These are phyloP conservation scores for Cyphomyrus plagiostoma DNA, from an alignment of 2,113 vertebrate genomes.

Conservation along the genomic window DNA sequence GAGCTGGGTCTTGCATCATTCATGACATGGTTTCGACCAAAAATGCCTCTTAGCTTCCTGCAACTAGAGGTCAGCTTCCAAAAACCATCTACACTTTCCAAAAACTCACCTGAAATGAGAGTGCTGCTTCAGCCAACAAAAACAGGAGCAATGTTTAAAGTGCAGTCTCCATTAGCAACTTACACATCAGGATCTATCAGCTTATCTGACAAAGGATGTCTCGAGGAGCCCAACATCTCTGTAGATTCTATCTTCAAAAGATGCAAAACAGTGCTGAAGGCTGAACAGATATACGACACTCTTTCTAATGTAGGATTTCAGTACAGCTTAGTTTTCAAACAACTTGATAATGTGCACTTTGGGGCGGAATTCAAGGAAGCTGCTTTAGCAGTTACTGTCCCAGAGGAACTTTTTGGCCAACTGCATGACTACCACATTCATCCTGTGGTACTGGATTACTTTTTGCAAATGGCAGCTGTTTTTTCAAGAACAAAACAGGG, in stretches of 20 bases:
- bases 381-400: slow-evolving; percentile 60
- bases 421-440: slow-evolving; percentile 70
- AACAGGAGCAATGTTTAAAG: slow-evolving; percentile 52
- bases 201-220: slow-evolving; percentile 20
- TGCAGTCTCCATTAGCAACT: slow-evolving; percentile 39
- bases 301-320: slow-evolving; percentile 68
- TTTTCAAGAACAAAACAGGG: slow-evolving; percentile 41
- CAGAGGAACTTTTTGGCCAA: slow-evolving; percentile 46
- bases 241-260: slow-evolving; percentile 55
- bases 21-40: slow-evolving; percentile 55
- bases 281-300: slow-evolving; percentile 57
- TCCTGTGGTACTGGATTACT: slow-evolving; percentile 71
- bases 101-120: slow-evolving; percentile 52
- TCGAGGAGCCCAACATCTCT: slow-evolving; percentile 61
- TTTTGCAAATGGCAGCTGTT: slow-evolving; percentile 65
- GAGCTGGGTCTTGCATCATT: slow-evolving; percentile 70
- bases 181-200: slow-evolving; percentile 63
- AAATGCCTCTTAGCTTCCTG: slow-evolving; percentile 52
- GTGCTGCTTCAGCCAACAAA: slow-evolving; percentile 53
- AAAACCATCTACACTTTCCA: slow-evolving; percentile 55
- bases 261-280: slow-evolving; percentile 54
- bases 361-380: slow-evolving; percentile 71
- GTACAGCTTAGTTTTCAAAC: slow-evolving; percentile 64
- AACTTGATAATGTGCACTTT: slow-evolving; percentile 59
- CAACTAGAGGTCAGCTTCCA: slow-evolving; percentile 64